phyloP scores from a whole-genome alignment of 2,113 vertebrate genomes.

The Stegastes partitus region DNA sequence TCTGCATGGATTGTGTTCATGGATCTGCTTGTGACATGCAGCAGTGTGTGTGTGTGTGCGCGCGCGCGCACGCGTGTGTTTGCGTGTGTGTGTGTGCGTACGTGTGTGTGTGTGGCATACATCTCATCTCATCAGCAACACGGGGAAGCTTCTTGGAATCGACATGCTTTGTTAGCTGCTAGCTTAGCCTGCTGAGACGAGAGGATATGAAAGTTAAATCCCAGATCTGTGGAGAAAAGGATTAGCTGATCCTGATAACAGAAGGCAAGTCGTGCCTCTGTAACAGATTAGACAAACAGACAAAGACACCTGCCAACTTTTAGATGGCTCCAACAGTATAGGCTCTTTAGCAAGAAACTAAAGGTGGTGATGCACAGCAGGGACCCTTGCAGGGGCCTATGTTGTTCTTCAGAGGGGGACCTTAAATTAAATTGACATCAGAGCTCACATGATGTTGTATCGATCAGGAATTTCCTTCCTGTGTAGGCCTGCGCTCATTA shows the following conservation, averaged over 20 bases:
- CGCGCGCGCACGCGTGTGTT: conserved; percentile 6
- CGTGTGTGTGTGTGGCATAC: conserved; percentile 26
- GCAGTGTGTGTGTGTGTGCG: background rate
- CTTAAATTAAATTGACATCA: conserved; percentile 3
- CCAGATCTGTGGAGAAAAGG: conserved; percentile 58
- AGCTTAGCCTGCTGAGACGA: conserved; percentile 52
- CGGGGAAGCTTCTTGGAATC: conserved; percentile 23
- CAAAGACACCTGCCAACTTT: conserved; percentile 22
- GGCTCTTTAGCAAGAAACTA: background rate
- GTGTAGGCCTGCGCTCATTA: no score
- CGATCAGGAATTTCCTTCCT: no score
- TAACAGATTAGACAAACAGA: conserved; percentile 31
- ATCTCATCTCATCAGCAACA: conserved; percentile 7
- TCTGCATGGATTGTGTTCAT: conserved; percentile 13
- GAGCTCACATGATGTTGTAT: background rate
- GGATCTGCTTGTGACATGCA: background rate
- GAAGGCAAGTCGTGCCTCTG: conserved; percentile 44
- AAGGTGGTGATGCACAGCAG: background rate
- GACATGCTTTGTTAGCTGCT: conserved; percentile 47
- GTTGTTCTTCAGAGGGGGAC: no score
- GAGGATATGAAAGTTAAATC: conserved; percentile 55
- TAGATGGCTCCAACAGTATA: background rate
- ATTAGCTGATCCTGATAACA: conserved; percentile 64
- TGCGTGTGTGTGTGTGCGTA: conserved; percentile 25
- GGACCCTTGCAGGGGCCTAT: no score